A percentile compares a stretch with the other conserved stretches of the same genome.
Conservation (phyloP, 2,113 vertebrate species). For the Brachypteracias leptosomus region DNA sequence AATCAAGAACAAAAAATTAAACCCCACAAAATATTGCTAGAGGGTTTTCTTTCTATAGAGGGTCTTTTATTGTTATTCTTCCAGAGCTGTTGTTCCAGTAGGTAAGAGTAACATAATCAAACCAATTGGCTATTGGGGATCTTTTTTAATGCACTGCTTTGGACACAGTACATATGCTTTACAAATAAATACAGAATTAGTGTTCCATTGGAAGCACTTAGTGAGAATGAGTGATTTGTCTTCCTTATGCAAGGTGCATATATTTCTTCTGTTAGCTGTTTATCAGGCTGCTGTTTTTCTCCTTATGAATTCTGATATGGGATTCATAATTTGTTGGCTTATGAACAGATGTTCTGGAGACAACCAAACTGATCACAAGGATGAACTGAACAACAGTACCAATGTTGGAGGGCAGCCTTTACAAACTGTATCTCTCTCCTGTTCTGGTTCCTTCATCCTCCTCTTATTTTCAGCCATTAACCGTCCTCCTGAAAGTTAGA, state of each 20-base stretch:
- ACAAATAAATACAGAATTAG: slow-evolving; percentile 76
- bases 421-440: slow-evolving; percentile 23
- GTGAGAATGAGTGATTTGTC: slow-evolving; percentile 77
- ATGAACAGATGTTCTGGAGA: slow-evolving; percentile 68
- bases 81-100: slow-evolving; percentile 47
- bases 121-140: slow-evolving; percentile 63
- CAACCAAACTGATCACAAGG: slow-evolving; percentile 61
- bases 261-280: slow-evolving; percentile 70
- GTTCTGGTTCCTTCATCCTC: not conserved
- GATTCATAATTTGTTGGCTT: slow-evolving; percentile 69
- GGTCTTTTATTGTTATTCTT: slow-evolving; percentile 25
- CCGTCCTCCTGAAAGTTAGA: not conserved
- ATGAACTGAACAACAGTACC: slow-evolving; percentile 27
- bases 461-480: not conserved
- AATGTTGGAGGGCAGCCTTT: slow-evolving; percentile 25
- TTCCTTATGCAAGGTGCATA: slow-evolving; percentile 74
- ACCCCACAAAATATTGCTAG: not conserved
- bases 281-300: slow-evolving; percentile 68
- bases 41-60: not conserved
- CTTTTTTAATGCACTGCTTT: slow-evolving; percentile 70
- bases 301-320: slow-evolving; percentile 68
- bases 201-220: slow-evolving; percentile 69
- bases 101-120: slow-evolving; percentile 65
- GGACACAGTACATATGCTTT: slow-evolving; percentile 72
- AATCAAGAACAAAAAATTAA: not conserved